Base-by-base conservation (phyloP, 1,140 invertebrate genomes). In the Notospermus geniculatus region DNA sequence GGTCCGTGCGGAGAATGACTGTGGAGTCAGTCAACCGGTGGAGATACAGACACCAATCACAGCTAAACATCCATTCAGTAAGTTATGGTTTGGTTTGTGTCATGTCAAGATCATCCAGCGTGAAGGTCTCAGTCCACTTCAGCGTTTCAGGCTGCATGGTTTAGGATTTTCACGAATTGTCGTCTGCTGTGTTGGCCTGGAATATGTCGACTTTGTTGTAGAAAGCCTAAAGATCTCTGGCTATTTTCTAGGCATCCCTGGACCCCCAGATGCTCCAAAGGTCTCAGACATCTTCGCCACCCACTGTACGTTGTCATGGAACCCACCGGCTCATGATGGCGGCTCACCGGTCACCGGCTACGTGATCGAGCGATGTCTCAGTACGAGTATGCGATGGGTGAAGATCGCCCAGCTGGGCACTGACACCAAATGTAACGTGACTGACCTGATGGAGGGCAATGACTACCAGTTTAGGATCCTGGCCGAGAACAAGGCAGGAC, bases 1-100 rank as follows among this genome's bases (percentile, higher is more conserved):
- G 60, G 95, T 98, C 1, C 90, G 93, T 84, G 95, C 95, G 63
- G 94, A 98, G 80, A 98, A 98, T 83, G 90, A 93, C 73, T 95
- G 96, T 75, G 96, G 95, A 52, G 88, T 89, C 58, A 95, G 93
- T n/a, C 93, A 96, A 69, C 92, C 95, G 15, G 92, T 92, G 17
- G 62, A 73, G 62, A 73, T 73, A 52, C 69, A 68, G 50, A 66
- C 65, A 54, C 66, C 68, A 57, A 56, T 70, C 32, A 91, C 91
- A 72, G 92, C 75, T 32, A 76, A 67, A 60, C 32, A 57, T 58
- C 69, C 62, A 30, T 68, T 66, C 27, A 65, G 68, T 69, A 45
- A 67, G 83, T 69, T 59, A 15, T 11, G 46, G 32, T 36, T 36
- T 29, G 17, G 32, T 19, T 19, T 32, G 29, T n/a, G 23, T 9